Base-by-base conservation (phyloP, 2,113 vertebrate genomes). In the Chloebia gouldiae region DNA sequence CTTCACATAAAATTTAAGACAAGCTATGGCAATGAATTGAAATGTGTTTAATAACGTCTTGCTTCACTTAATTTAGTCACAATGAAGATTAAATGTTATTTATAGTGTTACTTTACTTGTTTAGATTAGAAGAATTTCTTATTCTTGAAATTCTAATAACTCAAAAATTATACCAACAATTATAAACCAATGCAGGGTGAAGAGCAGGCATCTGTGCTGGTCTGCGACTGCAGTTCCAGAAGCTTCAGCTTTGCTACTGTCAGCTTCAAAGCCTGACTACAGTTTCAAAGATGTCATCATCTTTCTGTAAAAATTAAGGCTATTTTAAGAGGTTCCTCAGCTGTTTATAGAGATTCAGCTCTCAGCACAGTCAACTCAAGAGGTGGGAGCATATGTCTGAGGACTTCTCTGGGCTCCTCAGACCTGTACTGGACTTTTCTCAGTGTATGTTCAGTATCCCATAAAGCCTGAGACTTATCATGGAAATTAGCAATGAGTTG, bases 31-130 rank as follows among this genome's bases (percentile, higher is more conserved):
- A 93, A 65, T 61, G 77, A 82, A 94, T 87, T 95, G 72, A 92
- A 95, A 95, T 94, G 84, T 88, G 88, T 86, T 96, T 86, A 96
- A 81, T 88, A 95, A 91, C 0, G 69, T 93, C 81, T 76, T 95
- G 88, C 72, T 97, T 51, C 81, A 82, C 86, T 94, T 97, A 97
- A 96, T 97, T 97, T 97, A 97, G 89, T 98, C 96, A 96, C 95
- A 97, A 93, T 96, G 93, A 96, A 90, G 65, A 95, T 94, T 96
- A 80, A 91, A 97, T 81, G 54, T 90, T 96, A 97, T 95, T 97
- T 95, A 92, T 94, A 92, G 92, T 66, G 80, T 76, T 78, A 92
- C 94, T 96, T 96, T 90, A 78, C 86, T 96, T 87, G 72, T 73
- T 95, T 86, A 95, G 82, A 70, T 95, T 95, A 93, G 60, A 97